Conservation (phyloP, 2,113 vertebrate species). For the Centropus bengalensis region DNA sequence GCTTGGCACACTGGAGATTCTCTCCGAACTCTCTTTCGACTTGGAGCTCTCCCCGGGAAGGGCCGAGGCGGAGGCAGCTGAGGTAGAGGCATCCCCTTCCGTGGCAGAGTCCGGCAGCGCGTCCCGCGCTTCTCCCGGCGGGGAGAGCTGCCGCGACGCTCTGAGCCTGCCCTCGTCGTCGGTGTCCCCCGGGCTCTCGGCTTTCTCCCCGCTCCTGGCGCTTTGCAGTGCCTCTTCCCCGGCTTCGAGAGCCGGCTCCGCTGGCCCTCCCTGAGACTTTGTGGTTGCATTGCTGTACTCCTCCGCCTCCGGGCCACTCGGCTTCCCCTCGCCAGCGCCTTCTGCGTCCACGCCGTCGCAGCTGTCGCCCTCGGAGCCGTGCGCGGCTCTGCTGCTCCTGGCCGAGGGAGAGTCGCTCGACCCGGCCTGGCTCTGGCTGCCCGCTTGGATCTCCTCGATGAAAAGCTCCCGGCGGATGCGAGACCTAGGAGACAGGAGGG, state of each 20-base stretch:
- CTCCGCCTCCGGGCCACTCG: conserved; percentile 80
- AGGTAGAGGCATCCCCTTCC: conserved; percentile 85
- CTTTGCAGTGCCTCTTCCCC: conserved; percentile 77
- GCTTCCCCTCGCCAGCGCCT: conserved; percentile 76
- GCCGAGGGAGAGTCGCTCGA: conserved; percentile 89
- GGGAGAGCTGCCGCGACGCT: conserved; percentile 65
- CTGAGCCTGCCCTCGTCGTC: conserved; percentile 77
- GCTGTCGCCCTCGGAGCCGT: conserved; percentile 92
- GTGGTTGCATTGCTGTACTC: conserved; percentile 80
- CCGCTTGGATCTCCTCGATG: conserved; percentile 97
- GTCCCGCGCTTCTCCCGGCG: conserved; percentile 65
- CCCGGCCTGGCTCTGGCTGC: conserved; percentile 84
- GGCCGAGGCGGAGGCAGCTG: conserved; percentile 79
- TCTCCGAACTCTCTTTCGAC: conserved; percentile 71
- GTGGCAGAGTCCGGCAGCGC: conserved; percentile 76
- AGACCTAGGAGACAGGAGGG: conserved; percentile 80
- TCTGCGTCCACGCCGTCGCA: conserved; percentile 94
- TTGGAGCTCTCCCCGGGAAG: conserved; percentile 74
- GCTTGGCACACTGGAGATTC: conserved; percentile 83
- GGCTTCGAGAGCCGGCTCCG: conserved; percentile 75
- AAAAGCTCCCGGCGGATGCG: conserved; percentile 97
- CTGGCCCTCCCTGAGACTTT: conserved; percentile 84
- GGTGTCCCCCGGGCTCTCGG: conserved; percentile 73
- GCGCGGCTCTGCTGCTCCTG: conserved; percentile 81
- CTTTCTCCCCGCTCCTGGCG: conserved; percentile 57